Percentiles rank a stretch among this genome's conserved stretches.
Conservation (phyloP, 2,888 invertebrate genomes). For the Eristalis tenax region DNA sequence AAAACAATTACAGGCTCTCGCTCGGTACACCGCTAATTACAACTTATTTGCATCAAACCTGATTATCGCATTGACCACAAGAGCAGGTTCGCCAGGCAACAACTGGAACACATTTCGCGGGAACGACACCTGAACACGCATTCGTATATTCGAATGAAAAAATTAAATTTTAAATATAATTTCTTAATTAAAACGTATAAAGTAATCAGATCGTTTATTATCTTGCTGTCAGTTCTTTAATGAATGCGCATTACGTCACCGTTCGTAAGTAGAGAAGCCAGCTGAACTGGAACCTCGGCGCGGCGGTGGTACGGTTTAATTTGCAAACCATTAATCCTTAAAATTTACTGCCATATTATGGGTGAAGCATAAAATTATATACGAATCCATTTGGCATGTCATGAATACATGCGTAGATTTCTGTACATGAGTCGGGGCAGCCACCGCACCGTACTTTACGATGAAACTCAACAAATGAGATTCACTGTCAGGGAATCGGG, state of each 20-base stretch:
- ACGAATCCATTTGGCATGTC: constrained; percentile 5
- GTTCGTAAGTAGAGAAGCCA: constrained; percentile 14
- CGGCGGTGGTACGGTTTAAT: constrained; percentile 25
- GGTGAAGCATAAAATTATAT: constrained; percentile 38
- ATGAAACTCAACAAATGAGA: background rate
- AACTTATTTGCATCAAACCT: background rate
- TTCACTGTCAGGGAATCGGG: background rate
- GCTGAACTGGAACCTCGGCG: background rate
- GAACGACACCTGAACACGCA: constrained; percentile 13
- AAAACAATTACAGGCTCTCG: too few relatives aligned
- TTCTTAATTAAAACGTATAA: constrained; percentile 54
- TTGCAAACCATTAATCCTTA: constrained; percentile 61
- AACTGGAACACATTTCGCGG: constrained; percentile 16
- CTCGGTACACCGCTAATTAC: background rate
- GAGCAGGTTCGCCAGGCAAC: background rate
- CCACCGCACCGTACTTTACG: background rate
- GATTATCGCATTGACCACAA: background rate
- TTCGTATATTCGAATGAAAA: constrained; percentile 37
- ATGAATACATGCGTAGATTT: background rate
- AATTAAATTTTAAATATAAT: constrained; percentile 64
- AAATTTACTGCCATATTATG: constrained; percentile 59
- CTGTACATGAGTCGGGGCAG: background rate
- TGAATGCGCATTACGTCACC: constrained; percentile 41
- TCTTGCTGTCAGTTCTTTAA: constrained; percentile 48
- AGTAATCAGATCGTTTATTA: constrained; percentile 45